A percentile compares a stretch with the other conserved stretches of the same genome.
phyloP scores from a whole-genome alignment of 1,140 invertebrate species.

The Patella vulgata region DNA sequence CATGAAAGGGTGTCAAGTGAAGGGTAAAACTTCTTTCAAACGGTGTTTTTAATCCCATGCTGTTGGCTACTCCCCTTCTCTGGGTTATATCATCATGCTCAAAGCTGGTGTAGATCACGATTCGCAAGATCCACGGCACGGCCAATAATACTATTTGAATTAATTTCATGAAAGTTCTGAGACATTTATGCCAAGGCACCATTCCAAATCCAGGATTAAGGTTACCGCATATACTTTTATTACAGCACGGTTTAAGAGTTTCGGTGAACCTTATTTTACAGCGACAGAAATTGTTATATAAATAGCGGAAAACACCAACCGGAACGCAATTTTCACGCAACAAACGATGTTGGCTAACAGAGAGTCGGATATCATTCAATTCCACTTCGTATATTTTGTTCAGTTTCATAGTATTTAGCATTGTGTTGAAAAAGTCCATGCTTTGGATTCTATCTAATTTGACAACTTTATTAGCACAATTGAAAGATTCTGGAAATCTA shows the following conservation, averaged over 20 bases:
- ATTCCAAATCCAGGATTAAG: slow-evolving; percentile 1
- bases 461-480: slow-evolving; percentile 18
- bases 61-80: too few species aligned
- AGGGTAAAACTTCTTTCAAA: slow-evolving; percentile 34
- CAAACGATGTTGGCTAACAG: slow-evolving; percentile 32
- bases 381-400: slow-evolving; percentile 25
- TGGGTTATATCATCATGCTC: slow-evolving; percentile 3
- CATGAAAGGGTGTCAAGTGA: slow-evolving; percentile 41
- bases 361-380: slow-evolving; percentile 22
- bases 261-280: slow-evolving; percentile 38
- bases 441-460: slow-evolving; percentile 17
- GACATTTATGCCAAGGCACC: slow-evolving; percentile 34
- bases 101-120: slow-evolving; percentile 30
- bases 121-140: slow-evolving; percentile 36
- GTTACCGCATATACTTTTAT: slow-evolving; percentile 21
- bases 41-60: slow-evolving; percentile 8
- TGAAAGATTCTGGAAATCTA: slow-evolving; percentile 19
- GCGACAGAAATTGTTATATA: slow-evolving; percentile 40
- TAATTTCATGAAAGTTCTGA: slow-evolving; percentile 16
- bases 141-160: slow-evolving; percentile 22
- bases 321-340: slow-evolving; percentile 36
- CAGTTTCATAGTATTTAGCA: slow-evolving; percentile 18
- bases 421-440: slow-evolving; percentile 30
- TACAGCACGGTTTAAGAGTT: slow-evolving; percentile 23
- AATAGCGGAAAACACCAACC: slow-evolving; percentile 28